Evolutionary conservation across 2,797 vertebrate genomes (phyloP).

Genomic region (Hydrophis major): DNA sequence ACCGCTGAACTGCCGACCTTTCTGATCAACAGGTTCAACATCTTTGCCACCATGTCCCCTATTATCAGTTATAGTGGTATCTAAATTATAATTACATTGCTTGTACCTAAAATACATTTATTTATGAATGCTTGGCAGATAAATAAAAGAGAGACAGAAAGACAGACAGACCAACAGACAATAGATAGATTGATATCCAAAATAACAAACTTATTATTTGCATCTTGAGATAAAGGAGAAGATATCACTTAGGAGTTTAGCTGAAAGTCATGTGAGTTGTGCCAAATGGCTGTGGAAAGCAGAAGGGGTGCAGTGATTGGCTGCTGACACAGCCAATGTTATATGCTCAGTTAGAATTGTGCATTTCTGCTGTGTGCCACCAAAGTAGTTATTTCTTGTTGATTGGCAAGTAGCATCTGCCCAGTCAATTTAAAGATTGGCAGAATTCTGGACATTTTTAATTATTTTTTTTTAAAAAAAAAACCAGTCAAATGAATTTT

Average conservation of each 20-base stretch:
- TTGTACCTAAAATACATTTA: no score
- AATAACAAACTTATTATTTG: not conserved
- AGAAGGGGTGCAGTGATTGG: not conserved
- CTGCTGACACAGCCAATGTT: not conserved
- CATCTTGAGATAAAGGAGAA: not conserved
- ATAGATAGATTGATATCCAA: not conserved
- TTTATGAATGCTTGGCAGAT: no score
- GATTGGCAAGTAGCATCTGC: not conserved
- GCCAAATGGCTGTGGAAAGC: not conserved
- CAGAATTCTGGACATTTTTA: not conserved
- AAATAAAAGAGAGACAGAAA: no score
- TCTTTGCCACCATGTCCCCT: no score
- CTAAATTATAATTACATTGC: no score
- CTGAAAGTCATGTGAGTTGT: not conserved
- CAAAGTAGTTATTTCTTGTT: not conserved
- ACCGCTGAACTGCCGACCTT: no score
- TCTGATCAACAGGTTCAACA: no score
- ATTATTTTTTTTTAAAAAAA: not conserved
- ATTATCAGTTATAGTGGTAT: no score
- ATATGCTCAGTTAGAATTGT: not conserved
- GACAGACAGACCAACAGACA: no score
- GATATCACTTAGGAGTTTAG: not conserved
- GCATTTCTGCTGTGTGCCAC: not conserved
- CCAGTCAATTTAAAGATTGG: not conserved
- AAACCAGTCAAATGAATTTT: not conserved